Evolutionary conservation across 2,797 vertebrate genomes (phyloP), one percentile per base, ranked within the genome.

Genomic region (Clarias platycephalus): DNA sequence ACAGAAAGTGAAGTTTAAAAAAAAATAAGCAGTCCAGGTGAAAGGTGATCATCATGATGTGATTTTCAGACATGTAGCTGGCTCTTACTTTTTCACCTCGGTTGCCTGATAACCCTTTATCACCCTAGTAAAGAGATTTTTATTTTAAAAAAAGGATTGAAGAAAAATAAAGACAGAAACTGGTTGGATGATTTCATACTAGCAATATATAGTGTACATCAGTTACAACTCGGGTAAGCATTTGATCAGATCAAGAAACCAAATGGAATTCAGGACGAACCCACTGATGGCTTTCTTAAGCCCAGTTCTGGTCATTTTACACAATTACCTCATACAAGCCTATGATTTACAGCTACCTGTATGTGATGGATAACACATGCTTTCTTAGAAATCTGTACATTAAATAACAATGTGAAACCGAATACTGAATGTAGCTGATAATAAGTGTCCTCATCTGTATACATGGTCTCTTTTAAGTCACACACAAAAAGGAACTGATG

Each of bases 71-170:
- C 24, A 83, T 49, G 62, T 22, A 40, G 63, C 4, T 28, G 20
- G 18, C 26, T 81, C 93, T 91, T 95, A 98, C 97, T 91, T 94
- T 93, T 67, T 97, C 96, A 91, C 97, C 97, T 89, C 93, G 96
- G 86, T 92, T 81, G 87, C 97, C 97, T 86, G 91, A 85, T 83
- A 93, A 64, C 5, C 97, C 97, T 1, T 84, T 92, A 64, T 95
- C 95, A 15, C 97, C 97, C 97, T 98, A 90, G 80, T 88, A 75
- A 80, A 84, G 34, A 79, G 60, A 44, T 37, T 77, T 34, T 34
- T 58, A 76, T 58, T 15, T 5, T 5, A 37, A 37, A 40, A 40
- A 40, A 40, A 31, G 1, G 16, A 0, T 18, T 55, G 7, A 1
- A 74, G 18, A 55, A 24, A 26, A 49, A 72, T 53, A 18, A 26